Conservation (phyloP, 2,113 vertebrate genomes). For the Sterrhoptilus dennistouni region DNA sequence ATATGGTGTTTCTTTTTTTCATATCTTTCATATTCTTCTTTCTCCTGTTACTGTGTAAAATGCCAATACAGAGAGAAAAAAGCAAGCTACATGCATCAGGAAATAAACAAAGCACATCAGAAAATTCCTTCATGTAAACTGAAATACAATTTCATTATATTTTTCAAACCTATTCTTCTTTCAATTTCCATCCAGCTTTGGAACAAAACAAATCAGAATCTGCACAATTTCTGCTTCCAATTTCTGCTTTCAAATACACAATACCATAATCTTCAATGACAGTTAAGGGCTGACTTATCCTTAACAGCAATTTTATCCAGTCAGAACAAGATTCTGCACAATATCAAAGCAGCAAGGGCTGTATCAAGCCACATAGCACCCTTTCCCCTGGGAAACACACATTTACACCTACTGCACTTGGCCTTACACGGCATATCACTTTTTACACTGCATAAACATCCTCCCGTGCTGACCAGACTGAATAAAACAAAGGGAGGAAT, state of each 20-base stretch:
- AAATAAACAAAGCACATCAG: not conserved
- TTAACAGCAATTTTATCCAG: not conserved
- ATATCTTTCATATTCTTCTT: not conserved
- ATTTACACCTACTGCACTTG: not conserved
- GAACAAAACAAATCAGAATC: not conserved
- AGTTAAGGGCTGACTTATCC: not conserved
- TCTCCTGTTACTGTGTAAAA: not conserved
- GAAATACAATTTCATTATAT: not conserved
- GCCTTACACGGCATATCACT: not conserved
- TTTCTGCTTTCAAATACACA: not conserved
- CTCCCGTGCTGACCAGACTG: not conserved
- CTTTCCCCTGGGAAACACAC: not conserved
- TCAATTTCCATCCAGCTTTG: not conserved
- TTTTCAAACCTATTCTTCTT: not conserved
- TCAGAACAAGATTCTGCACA: not conserved
- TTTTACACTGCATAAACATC: not conserved
- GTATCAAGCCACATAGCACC: not conserved
- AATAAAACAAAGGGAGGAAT: not conserved
- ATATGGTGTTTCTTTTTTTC: not conserved
- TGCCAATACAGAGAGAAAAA: not conserved
- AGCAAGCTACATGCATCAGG: not conserved
- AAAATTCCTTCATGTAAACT: not conserved
- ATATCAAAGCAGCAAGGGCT: not conserved
- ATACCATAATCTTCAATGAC: not conserved
- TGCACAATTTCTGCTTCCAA: not conserved